phyloP scores from a whole-genome alignment of 2,113 vertebrate species.

The Kryptolebias marmoratus region DNA sequence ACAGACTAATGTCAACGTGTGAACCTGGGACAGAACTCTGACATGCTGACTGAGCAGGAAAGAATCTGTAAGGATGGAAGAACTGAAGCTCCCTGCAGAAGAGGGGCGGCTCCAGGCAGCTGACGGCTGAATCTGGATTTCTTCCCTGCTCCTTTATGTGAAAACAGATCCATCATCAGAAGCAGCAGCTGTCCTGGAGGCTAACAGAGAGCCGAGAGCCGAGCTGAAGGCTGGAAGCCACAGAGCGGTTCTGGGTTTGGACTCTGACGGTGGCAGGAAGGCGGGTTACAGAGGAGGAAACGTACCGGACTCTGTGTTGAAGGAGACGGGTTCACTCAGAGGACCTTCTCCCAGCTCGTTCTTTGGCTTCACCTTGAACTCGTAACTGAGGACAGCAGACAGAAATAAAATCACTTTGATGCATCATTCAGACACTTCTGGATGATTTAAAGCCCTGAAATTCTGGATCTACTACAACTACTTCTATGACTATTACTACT shows the following conservation, averaged over 20 bases:
- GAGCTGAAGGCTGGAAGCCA: not conserved
- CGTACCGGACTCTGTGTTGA: conserved; percentile 96
- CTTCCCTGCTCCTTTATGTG: not conserved
- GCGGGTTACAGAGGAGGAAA: not conserved
- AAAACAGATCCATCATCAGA: not conserved
- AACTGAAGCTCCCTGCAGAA: too few species aligned
- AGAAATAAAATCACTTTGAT: too few species aligned
- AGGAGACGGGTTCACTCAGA: conserved; percentile 85
- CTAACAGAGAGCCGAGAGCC: not conserved
- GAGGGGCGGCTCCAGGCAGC: not conserved
- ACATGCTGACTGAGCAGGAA: too few species aligned
- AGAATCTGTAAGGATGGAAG: too few species aligned
- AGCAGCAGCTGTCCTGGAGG: not conserved
- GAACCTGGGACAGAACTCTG: not conserved
- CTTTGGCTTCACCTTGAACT: conserved; percentile 92
- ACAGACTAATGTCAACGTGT: not conserved
- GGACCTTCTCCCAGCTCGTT: conserved; percentile 91
- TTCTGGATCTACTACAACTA: too few species aligned
- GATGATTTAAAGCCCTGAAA: too few species aligned
- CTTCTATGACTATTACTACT: too few species aligned
- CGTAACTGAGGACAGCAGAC: conserved; percentile 81
- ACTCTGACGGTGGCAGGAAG: not conserved
- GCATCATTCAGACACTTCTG: too few species aligned
- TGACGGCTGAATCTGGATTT: not conserved
- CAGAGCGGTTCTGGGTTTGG: not conserved